Percentiles rank a stretch among this genome's conserved stretches.
These are phyloP conservation scores for Calliphora vicina DNA, from an alignment of 1,140 invertebrate species.

Conservation along the genomic window DNA sequence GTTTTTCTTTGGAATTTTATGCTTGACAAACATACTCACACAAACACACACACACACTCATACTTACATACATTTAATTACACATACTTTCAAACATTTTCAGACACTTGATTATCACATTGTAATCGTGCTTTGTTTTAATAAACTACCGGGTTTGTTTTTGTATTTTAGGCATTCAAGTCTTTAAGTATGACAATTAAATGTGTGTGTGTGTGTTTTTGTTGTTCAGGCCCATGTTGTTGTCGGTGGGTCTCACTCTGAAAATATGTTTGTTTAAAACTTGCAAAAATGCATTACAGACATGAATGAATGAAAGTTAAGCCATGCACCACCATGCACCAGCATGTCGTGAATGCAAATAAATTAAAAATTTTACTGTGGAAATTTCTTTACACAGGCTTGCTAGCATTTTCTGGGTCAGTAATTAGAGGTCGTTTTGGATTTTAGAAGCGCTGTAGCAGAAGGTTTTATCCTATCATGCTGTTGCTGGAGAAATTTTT, in stretches of 20 bases:
- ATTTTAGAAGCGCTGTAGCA: no score
- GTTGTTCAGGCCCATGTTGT: background rate
- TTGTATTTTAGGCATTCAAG: background rate
- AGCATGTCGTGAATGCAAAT: background rate
- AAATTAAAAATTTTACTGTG: background rate
- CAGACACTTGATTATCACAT: constrained; percentile 11
- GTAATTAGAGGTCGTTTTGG: background rate
- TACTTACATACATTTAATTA: background rate
- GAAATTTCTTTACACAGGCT: background rate
- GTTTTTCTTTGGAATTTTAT: constrained; percentile 26
- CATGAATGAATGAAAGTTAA: constrained; percentile 3
- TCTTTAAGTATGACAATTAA: constrained; percentile 11
- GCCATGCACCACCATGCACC: background rate
- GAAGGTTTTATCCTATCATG: no score
- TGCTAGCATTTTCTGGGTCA: background rate
- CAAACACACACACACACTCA: background rate
- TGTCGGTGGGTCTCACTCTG: constrained; percentile 5
- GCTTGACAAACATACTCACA: background rate
- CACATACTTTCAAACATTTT: background rate
- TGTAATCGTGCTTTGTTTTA: constrained; percentile 28
- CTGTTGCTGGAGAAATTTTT: no score
- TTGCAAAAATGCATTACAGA: background rate
- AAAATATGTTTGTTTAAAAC: background rate
- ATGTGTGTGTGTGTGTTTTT: constrained; percentile 8
- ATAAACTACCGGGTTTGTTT: constrained; percentile 27